Percentiles rank a stretch among this genome's conserved stretches.
phyloP scores from a whole-genome alignment of 2,113 vertebrate species.

The Ursus arctos region DNA sequence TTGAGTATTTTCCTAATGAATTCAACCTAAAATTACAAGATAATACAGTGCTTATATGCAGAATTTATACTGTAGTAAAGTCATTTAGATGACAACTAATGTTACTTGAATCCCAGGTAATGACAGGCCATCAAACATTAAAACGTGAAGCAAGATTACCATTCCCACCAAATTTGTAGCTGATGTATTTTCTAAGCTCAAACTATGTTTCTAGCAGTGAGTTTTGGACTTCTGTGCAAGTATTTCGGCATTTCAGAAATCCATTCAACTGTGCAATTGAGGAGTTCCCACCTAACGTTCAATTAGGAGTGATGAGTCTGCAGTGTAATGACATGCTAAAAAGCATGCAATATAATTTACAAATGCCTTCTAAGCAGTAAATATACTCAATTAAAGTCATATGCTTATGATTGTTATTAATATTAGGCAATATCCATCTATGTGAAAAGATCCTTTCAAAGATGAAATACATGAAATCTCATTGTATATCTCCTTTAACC shows the following conservation, averaged over 20 bases:
- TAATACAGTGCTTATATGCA: not conserved
- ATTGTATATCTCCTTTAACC: conserved; percentile 7
- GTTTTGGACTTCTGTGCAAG: not conserved
- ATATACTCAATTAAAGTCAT: not conserved
- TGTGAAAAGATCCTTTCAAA: conserved; percentile 35
- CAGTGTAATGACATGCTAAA: not conserved
- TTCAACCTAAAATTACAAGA: not conserved
- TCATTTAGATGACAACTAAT: not conserved
- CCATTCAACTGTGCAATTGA: not conserved
- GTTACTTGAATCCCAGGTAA: not conserved
- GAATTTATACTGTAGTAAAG: not conserved
- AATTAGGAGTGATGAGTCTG: not conserved
- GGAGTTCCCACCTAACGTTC: not conserved
- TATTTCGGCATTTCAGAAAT: not conserved
- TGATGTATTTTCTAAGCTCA: not conserved
- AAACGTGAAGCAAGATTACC: not conserved
- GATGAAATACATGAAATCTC: conserved; percentile 31
- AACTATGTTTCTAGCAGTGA: not conserved
- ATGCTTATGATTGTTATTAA: not conserved
- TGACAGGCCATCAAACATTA: not conserved
- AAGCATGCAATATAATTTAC: not conserved
- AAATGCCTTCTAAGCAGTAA: not conserved
- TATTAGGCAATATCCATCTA: not conserved
- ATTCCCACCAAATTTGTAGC: not conserved
- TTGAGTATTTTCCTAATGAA: not conserved